phyloP scores from a whole-genome alignment of 2,797 vertebrate species.

The Chiroxiphia lanceolata region DNA sequence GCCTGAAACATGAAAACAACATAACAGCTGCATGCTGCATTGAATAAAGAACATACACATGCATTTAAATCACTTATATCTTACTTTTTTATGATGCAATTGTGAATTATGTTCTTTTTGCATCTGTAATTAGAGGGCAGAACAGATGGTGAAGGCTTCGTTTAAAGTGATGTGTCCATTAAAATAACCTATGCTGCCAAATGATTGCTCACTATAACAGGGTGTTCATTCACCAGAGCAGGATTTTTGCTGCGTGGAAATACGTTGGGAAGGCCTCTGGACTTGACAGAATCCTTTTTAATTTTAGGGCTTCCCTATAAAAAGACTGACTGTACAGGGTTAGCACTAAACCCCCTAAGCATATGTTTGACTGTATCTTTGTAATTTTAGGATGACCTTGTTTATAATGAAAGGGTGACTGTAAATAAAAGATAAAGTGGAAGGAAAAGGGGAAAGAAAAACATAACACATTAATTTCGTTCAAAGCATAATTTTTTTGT shows the following conservation, averaged over 20 bases:
- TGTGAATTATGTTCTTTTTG: constrained; percentile 84
- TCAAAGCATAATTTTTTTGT: neutral
- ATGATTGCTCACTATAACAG: constrained; percentile 77
- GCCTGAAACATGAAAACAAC: constrained; percentile 81
- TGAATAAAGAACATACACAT: constrained; percentile 84
- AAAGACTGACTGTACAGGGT: constrained; percentile 50
- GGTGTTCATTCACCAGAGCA: constrained; percentile 69
- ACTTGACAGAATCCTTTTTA: constrained; percentile 73
- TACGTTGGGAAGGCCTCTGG: constrained; percentile 66
- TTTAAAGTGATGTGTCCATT: constrained; percentile 85
- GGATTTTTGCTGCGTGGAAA: constrained; percentile 68
- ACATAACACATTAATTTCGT: neutral
- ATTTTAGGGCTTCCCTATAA: constrained; percentile 72
- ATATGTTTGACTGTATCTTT: constrained; percentile 70
- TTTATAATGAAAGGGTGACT: constrained; percentile 61
- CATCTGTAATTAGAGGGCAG: constrained; percentile 86
- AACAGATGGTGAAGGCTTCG: constrained; percentile 82
- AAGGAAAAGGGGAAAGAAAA: neutral
- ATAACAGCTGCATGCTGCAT: constrained; percentile 82
- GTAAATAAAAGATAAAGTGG: constrained; percentile 31
- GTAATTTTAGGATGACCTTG: constrained; percentile 76
- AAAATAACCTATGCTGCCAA: constrained; percentile 84
- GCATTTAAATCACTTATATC: constrained; percentile 85
- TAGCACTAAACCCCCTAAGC: constrained; percentile 54
- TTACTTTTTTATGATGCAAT: constrained; percentile 84